phyloP scores from a whole-genome alignment of 2,797 vertebrate genomes.

The Xerus rutilus region DNA sequence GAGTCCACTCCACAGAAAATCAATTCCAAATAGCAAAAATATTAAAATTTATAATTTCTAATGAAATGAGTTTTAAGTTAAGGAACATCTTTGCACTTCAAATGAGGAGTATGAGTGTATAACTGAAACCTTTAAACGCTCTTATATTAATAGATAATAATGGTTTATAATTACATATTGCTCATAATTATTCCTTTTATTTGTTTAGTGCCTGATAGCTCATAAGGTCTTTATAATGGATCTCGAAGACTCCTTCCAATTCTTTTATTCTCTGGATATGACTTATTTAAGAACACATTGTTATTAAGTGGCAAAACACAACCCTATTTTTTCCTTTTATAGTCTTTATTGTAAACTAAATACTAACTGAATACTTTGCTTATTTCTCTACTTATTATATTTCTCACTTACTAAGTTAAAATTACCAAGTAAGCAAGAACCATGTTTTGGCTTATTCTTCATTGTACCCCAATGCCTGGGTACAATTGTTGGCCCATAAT shows the following conservation, averaged over 20 bases:
- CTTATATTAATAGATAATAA: slow-evolving; percentile 8
- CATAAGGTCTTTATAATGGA: not conserved
- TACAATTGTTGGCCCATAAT: not conserved
- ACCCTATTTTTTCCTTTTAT: not conserved
- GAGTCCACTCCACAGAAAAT: not conserved
- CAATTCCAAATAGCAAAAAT: not conserved
- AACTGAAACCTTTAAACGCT: not conserved
- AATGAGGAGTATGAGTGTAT: not conserved
- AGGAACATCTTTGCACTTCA: not conserved
- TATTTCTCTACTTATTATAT: not conserved
- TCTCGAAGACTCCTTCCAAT: not conserved
- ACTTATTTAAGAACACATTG: not conserved
- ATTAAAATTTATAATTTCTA: not conserved
- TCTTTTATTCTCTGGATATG: not conserved
- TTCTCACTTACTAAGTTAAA: not conserved
- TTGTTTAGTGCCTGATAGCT: slow-evolving; percentile 5
- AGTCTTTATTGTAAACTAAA: not conserved
- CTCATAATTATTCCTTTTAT: not conserved
- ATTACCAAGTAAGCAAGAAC: not conserved
- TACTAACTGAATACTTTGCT: not conserved
- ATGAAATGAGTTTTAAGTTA: not conserved
- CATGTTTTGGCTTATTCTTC: not conserved
- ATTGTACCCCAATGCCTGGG: no score
- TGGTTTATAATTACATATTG: not conserved
- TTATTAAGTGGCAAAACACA: not conserved